Percentiles rank a stretch among this genome's conserved stretches.
phyloP scores from a whole-genome alignment of 2,113 vertebrate genomes.

The Danionella cerebrum region DNA sequence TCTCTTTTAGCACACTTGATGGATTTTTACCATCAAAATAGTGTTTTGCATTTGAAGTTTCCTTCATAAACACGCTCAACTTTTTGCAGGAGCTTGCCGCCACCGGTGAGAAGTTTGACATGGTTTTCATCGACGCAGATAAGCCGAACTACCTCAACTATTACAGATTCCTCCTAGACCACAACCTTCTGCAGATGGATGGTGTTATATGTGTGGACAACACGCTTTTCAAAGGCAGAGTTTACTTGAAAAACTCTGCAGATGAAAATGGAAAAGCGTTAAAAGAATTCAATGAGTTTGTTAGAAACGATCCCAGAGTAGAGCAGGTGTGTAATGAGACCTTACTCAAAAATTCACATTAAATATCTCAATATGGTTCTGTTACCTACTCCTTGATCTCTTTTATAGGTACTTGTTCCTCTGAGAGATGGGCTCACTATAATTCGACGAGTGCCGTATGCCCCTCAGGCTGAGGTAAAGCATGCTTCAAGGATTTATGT shows the following conservation, averaged over 20 bases:
- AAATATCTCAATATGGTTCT: neutral
- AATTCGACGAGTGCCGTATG: constrained; percentile 47
- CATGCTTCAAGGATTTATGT: neutral
- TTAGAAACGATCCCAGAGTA: constrained; percentile 58
- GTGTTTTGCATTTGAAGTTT: too few species aligned
- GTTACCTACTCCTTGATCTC: neutral
- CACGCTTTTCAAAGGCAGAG: constrained; percentile 69
- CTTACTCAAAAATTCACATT: neutral
- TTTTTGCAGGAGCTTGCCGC: constrained; percentile 60
- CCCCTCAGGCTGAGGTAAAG: neutral
- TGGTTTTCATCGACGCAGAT: constrained; percentile 76
- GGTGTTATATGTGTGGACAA: constrained; percentile 72
- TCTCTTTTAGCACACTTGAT: too few species aligned
- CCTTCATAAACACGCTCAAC: neutral
- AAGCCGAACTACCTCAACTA: constrained; percentile 71
- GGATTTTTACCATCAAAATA: too few species aligned
- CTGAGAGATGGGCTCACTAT: constrained; percentile 67
- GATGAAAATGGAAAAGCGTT: constrained; percentile 67
- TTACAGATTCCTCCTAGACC: constrained; percentile 74
- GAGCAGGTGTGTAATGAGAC: constrained; percentile 59
- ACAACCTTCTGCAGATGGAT: constrained; percentile 65
- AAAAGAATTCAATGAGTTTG: constrained; percentile 67
- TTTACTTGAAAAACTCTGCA: constrained; percentile 65
- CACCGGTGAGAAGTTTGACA: constrained; percentile 70
- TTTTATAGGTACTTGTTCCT: constrained; percentile 64